Evolutionary conservation across 2,113 vertebrate species (phyloP).

Genomic region (Ibidorhyncha struthersii): DNA sequence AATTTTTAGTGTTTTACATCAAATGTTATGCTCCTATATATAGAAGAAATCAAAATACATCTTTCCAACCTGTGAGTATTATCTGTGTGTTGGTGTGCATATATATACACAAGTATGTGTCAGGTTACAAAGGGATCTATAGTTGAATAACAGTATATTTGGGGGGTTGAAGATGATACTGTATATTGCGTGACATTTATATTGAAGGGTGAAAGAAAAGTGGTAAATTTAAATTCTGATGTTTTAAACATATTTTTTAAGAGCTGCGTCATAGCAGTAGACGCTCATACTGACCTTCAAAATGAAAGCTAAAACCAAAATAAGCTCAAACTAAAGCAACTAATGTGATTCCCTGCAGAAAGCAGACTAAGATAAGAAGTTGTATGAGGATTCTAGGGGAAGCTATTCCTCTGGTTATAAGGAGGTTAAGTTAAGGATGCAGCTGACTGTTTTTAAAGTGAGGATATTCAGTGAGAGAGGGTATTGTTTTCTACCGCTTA

Average conservation of each 20-base stretch:
- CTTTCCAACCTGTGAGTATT: not conserved
- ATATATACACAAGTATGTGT: not conserved
- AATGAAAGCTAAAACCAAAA: not conserved
- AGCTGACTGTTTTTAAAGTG: not conserved
- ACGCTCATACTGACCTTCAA: not conserved
- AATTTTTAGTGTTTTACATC: not conserved
- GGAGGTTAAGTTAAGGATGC: not conserved
- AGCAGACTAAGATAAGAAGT: not conserved
- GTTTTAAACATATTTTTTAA: not conserved
- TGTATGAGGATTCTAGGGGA: not conserved
- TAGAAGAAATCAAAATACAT: not conserved
- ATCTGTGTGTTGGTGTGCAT: not conserved
- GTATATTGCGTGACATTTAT: not conserved
- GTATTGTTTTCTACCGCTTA: not conserved
- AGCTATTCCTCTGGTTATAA: not conserved
- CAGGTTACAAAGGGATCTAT: not conserved
- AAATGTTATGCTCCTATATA: not conserved
- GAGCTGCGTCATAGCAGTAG: not conserved
- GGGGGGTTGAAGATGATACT: not conserved
- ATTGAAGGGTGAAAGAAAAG: not conserved
- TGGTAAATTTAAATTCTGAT: not conserved
- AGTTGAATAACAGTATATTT: not conserved
- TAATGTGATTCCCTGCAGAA: not conserved
- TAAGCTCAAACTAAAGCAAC: not conserved
- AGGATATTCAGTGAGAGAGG: not conserved